These are phyloP conservation scores for Trachythela sp. DNA, from an alignment of 64 coral and sea anemone species.

Conservation along the genomic window DNA sequence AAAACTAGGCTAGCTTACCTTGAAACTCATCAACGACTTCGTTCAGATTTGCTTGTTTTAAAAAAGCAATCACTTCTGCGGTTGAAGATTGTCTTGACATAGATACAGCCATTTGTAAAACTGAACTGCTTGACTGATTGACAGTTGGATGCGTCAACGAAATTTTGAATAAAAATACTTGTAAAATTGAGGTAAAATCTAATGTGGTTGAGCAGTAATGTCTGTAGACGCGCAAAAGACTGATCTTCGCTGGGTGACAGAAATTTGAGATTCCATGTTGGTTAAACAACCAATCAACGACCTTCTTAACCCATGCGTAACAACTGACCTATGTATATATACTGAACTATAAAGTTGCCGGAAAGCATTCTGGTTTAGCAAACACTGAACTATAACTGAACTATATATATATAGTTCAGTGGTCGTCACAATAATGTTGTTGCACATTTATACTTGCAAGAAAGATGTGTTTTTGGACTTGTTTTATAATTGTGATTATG, in stretches of 20 bases:
- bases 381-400: no score
- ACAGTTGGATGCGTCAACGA: neutral
- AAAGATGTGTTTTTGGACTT: no score
- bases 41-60: neutral
- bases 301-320: neutral
- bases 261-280: no score
- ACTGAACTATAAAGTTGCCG: no score
- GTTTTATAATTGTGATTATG: no score
- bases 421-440: no score
- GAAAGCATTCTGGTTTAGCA: no score
- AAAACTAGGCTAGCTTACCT: neutral
- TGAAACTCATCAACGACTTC: neutral
- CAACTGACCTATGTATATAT: no score
- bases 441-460: no score
- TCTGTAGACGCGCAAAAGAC: neutral
- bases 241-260: neutral
- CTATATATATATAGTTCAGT: no score
- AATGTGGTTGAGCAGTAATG: neutral
- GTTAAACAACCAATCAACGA: neutral
- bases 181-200: constrained; percentile 6
- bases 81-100: neutral
- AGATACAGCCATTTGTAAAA: neutral
- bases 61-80: neutral
- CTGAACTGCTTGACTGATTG: neutral
- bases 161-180: constrained; percentile 21